phyloP scores from a whole-genome alignment of 2,888 invertebrate genomes.

The Siphlonurus alternatus region DNA sequence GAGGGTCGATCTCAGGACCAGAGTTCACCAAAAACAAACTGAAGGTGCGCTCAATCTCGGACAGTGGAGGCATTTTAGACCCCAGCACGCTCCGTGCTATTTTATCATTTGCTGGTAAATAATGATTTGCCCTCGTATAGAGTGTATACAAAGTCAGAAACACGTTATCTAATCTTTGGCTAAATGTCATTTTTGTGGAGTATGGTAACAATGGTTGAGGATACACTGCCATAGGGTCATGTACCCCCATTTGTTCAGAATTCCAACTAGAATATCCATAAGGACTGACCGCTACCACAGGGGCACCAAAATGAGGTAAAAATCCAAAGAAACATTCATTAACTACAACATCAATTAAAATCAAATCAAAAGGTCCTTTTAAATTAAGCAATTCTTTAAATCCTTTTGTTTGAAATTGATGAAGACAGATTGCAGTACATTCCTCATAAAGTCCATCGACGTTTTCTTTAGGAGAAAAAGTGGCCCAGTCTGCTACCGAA shows the following conservation, averaged over 20 bases:
- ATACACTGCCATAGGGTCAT: conserved; percentile 31
- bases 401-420: not conserved
- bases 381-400: not conserved
- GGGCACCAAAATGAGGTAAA: not conserved
- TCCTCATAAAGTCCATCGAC: not conserved
- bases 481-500: not conserved
- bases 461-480: not conserved
- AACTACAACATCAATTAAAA: not conserved
- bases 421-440: not conserved
- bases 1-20: conserved; percentile 15
- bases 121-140: not conserved
- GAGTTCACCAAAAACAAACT: conserved; percentile 17
- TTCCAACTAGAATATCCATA: conserved; percentile 19
- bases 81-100: conserved; percentile 20
- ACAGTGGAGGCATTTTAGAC: conserved; percentile 21
- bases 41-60: conserved; percentile 19
- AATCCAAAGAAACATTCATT: not conserved
- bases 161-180: conserved; percentile 33
- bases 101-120: conserved; percentile 14
- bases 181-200: conserved; percentile 31
- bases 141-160: conserved; percentile 14
- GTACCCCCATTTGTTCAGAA: conserved; percentile 30
- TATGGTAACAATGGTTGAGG: conserved; percentile 29
- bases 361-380: not conserved
- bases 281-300: not conserved